A percentile compares a stretch with the other conserved stretches of the same genome.
Conservation (phyloP, 2,888 invertebrate genomes). For the Cephus pulcher region DNA sequence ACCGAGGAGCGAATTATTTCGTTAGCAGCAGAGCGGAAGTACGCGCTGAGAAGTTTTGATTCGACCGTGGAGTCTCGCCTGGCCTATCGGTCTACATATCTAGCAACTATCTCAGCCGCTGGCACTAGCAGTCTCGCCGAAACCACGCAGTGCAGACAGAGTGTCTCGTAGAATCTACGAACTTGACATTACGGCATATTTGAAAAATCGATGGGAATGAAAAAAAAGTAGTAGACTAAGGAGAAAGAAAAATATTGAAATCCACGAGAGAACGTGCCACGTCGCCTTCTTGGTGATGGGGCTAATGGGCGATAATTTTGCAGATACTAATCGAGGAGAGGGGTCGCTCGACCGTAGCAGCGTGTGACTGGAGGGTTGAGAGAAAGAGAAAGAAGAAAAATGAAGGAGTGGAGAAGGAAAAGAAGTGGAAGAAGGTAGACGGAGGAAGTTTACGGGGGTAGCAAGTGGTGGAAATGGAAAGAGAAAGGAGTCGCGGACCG, state of each 20-base stretch:
- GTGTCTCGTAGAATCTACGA: not conserved
- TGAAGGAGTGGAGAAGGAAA: not conserved
- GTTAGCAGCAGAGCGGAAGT: not conserved
- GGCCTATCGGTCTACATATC: not conserved
- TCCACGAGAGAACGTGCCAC: not conserved
- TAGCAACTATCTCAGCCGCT: not conserved
- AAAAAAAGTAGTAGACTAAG: too few species aligned
- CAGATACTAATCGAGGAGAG: conserved; percentile 1
- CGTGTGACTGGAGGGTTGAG: not conserved
- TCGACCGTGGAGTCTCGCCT: not conserved
- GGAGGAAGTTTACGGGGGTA: not conserved
- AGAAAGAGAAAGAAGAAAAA: conserved; percentile 19
- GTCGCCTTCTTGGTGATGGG: not conserved
- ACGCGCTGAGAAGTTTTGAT: not conserved
- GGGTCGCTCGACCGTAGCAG: not conserved
- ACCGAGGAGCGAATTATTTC: not conserved
- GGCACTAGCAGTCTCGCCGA: too few species aligned
- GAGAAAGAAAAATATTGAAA: not conserved
- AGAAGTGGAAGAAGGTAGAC: conserved; percentile 5
- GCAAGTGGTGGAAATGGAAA: conserved; percentile 7
- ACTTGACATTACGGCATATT: not conserved
- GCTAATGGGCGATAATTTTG: conserved; percentile 6
- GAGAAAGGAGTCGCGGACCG: conserved; percentile 37
- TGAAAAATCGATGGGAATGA: too few species aligned
- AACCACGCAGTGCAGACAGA: not conserved